Conservation (phyloP, 2,888 invertebrate species). For the Plagiodera versicolora region DNA sequence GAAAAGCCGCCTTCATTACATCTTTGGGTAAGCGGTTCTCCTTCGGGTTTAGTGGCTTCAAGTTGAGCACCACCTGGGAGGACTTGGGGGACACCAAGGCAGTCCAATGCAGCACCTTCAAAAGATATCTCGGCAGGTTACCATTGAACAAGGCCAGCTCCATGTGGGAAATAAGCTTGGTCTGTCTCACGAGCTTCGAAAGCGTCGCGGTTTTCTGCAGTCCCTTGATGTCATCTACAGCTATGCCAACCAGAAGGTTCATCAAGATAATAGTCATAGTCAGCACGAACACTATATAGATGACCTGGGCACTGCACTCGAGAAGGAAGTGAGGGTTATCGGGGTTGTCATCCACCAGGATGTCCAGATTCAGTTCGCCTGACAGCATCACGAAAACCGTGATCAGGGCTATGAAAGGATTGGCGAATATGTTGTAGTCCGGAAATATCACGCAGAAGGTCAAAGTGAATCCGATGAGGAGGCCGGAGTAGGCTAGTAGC, state of each 20-base stretch:
- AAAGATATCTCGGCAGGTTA: constrained; percentile 72
- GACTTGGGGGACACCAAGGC: constrained; percentile 80
- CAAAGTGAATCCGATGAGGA: constrained; percentile 82
- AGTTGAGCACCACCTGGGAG: constrained; percentile 78
- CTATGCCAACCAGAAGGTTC: constrained; percentile 84
- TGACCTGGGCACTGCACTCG: constrained; percentile 80
- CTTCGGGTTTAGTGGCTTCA: constrained; percentile 80
- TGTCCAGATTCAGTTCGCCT: constrained; percentile 78
- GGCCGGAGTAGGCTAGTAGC: constrained; percentile 80
- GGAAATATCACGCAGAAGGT: constrained; percentile 89
- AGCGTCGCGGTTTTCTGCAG: constrained; percentile 82
- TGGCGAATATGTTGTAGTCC: constrained; percentile 77
- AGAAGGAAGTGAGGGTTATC: constrained; percentile 75
- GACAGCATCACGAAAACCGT: constrained; percentile 89
- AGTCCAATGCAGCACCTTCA: constrained; percentile 75
- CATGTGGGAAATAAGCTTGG: constrained; percentile 82
- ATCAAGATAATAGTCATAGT: constrained; percentile 85
- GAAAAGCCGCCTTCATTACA: constrained; percentile 77
- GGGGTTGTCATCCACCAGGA: constrained; percentile 73
- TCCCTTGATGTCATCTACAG: constrained; percentile 85
- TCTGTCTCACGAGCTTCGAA: constrained; percentile 81
- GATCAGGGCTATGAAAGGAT: constrained; percentile 82
- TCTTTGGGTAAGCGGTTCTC: constrained; percentile 79
- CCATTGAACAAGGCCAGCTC: constrained; percentile 80
- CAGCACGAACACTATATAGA: constrained; percentile 76